Conservation (phyloP, 35 echinoderm and acorn worm genomes). For the Ophiothrix spiculata region DNA sequence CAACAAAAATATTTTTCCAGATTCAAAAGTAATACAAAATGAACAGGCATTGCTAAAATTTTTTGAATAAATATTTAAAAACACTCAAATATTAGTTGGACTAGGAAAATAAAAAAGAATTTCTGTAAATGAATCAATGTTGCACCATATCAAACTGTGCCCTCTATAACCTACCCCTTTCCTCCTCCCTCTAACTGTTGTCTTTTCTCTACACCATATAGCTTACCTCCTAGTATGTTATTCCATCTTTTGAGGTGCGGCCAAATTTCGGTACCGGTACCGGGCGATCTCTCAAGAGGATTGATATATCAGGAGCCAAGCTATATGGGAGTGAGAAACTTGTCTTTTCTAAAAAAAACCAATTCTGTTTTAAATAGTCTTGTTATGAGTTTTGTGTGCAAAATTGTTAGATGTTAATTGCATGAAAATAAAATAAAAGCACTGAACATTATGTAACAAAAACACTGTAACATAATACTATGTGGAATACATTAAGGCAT, state of each 20-base stretch:
- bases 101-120: not conserved
- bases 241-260: not conserved
- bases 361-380: constrained; percentile 1
- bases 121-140: not conserved
- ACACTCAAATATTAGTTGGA: too few species aligned
- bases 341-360: not conserved
- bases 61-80: not conserved
- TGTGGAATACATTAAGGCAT: too few species aligned
- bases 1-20: too few species aligned
- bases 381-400: not conserved
- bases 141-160: not conserved
- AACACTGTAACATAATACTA: too few species aligned
- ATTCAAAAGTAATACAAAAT: not conserved
- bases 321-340: constrained; percentile 3
- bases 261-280: not conserved
- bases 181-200: not conserved
- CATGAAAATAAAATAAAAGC: constrained; percentile 4
- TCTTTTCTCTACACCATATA: not conserved
- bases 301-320: constrained; percentile 3
- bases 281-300: not conserved
- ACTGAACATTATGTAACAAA: too few species aligned
- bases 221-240: not conserved
- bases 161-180: not conserved
- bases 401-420: not conserved
- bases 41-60: not conserved